Evolutionary conservation across 1,140 invertebrate species (phyloP).

Genomic region (Cyphomyrmex costatus): DNA sequence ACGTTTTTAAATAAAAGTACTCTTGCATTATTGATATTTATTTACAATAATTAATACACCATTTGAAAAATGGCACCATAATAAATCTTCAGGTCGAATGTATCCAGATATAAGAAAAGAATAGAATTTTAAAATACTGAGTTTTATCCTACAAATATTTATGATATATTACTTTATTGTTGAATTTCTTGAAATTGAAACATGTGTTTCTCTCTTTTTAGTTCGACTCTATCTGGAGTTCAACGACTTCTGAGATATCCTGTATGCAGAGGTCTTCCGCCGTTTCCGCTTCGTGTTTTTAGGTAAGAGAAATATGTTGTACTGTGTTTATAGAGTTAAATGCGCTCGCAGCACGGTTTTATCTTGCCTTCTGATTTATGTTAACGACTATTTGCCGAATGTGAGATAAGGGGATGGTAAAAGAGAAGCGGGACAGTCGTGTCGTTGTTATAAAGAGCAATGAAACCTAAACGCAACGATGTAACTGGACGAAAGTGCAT

Average conservation of each 20-base stretch:
- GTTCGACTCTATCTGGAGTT: slow-evolving; percentile 35
- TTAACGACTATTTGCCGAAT: slow-evolving; percentile 64
- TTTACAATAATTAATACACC: neutral
- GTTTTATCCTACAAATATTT: neutral
- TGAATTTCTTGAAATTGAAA: neutral
- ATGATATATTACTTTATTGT: neutral
- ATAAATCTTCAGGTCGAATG: neutral
- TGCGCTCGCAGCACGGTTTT: slow-evolving; percentile 36
- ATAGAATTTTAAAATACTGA: neutral
- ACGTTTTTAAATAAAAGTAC: too few species aligned
- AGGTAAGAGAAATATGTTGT: slow-evolving; percentile 56
- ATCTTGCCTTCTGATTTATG: slow-evolving; percentile 62
- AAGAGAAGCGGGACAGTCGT: slow-evolving; percentile 43
- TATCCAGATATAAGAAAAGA: neutral
- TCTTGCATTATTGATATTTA: neutral
- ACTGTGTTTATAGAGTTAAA: slow-evolving; percentile 61
- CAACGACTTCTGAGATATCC: slow-evolving; percentile 56
- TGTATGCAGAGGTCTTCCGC: slow-evolving; percentile 45
- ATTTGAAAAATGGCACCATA: neutral
- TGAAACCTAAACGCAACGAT: neutral
- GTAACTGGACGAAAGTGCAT: neutral
- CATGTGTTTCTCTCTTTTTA: neutral
- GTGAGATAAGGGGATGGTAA: slow-evolving; percentile 55
- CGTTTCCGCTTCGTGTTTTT: slow-evolving; percentile 48
- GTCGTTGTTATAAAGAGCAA: slow-evolving; percentile 41